Percentiles rank a stretch among this genome's conserved stretches.
Evolutionary conservation across 2,797 vertebrate genomes (phyloP).

Genomic region (Coracias cyanogaster): DNA sequence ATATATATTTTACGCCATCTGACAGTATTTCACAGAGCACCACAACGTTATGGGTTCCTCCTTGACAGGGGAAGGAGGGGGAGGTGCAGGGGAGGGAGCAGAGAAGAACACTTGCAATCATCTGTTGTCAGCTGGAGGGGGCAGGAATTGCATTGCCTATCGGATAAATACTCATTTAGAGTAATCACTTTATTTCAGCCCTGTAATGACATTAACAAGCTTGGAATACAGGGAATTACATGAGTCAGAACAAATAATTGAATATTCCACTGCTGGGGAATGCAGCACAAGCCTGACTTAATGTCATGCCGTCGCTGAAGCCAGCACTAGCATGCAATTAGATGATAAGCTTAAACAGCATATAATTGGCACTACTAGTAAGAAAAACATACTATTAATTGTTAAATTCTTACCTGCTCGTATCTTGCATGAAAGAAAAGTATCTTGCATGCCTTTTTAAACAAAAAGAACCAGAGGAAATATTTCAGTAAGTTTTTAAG

Average conservation of each 20-base stretch:
- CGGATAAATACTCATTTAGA: conserved; percentile 88
- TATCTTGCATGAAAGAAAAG: conserved; percentile 58
- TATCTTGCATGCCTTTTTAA: conserved; percentile 3
- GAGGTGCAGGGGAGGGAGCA: conserved; percentile 39
- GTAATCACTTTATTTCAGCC: conserved; percentile 89
- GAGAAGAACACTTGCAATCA: conserved; percentile 62
- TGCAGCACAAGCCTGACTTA: conserved; percentile 79
- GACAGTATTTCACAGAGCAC: conserved; percentile 84
- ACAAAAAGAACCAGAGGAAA: not conserved
- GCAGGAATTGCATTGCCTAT: conserved; percentile 76
- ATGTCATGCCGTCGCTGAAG: conserved; percentile 82
- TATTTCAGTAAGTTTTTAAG: not conserved
- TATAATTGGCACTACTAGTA: conserved; percentile 80
- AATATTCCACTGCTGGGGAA: conserved; percentile 84
- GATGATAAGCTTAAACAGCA: conserved; percentile 94
- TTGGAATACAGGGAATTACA: conserved; percentile 88
- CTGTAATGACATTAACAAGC: conserved; percentile 89
- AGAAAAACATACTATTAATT: conserved; percentile 79
- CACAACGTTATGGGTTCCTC: conserved; percentile 70
- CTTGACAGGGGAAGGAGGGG: conserved; percentile 75
- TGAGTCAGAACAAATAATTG: conserved; percentile 90
- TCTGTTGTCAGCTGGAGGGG: conserved; percentile 73
- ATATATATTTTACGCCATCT: conserved; percentile 80
- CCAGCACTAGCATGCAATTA: conserved; percentile 87
- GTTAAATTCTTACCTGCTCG: conserved; percentile 70